Percentiles rank a stretch among this genome's conserved stretches.
Evolutionary conservation across 2,888 invertebrate genomes (phyloP).

Genomic region (Calliopum simillimum): DNA sequence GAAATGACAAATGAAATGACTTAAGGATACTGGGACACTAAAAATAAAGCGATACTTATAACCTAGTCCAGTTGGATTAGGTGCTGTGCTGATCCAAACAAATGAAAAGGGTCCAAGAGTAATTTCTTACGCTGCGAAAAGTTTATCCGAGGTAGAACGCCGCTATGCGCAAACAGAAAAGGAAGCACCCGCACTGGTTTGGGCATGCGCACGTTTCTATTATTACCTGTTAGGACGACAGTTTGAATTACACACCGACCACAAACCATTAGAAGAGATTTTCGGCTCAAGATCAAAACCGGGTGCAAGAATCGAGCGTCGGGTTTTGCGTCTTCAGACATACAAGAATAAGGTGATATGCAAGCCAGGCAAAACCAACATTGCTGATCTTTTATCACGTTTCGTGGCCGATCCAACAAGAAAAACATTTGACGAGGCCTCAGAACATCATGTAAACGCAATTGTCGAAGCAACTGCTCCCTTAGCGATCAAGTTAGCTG

Average conservation of each 20-base stretch:
- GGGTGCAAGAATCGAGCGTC: conserved; percentile 48
- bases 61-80: conserved; percentile 56
- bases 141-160: too few relatives aligned
- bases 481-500: neutral
- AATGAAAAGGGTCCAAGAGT: conserved; percentile 48
- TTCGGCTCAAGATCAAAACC: conserved; percentile 35
- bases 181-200: too few relatives aligned
- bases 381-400: conserved; percentile 53
- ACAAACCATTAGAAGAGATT: conserved; percentile 23
- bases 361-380: conserved; percentile 48
- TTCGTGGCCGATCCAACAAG: conserved; percentile 22
- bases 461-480: neutral
- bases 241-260: conserved; percentile 51
- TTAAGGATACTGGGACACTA: conserved; percentile 46
- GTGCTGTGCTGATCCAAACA: conserved; percentile 53
- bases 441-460: conserved; percentile 13
- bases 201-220: too few relatives aligned
- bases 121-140: conserved; percentile 61
- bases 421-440: neutral
- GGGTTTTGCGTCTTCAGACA: conserved; percentile 46
- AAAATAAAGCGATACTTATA: conserved; percentile 50
- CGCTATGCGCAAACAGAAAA: too few relatives aligned
- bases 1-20: neutral
- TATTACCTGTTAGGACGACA: conserved; percentile 60
- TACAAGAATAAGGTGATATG: conserved; percentile 42